Percentiles rank a stretch among this genome's conserved stretches.
phyloP scores from a whole-genome alignment of 2,797 vertebrate genomes.

The Phoeniculus purpureus region DNA sequence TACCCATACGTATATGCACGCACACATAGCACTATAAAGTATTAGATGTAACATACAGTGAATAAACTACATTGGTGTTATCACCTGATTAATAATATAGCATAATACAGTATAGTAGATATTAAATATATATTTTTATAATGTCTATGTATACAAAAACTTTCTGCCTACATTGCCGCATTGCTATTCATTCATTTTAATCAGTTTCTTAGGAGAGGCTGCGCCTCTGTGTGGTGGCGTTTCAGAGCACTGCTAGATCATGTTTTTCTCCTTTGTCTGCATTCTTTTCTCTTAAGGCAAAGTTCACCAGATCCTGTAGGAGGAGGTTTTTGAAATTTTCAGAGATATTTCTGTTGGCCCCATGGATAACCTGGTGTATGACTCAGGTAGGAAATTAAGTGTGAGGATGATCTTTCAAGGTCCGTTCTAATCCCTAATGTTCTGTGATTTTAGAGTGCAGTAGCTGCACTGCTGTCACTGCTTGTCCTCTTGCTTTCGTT shows the following conservation, averaged over 20 bases:
- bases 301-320: background rate
- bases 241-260: background rate
- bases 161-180: background rate
- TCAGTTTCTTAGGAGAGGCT: background rate
- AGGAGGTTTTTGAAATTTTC: background rate
- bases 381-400: background rate
- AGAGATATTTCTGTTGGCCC: background rate
- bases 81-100: background rate
- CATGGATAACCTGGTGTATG: background rate
- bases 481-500: background rate
- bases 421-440: too few relatives aligned
- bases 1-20: background rate
- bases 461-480: background rate
- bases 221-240: background rate
- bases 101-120: background rate
- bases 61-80: background rate
- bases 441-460: background rate
- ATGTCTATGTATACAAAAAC: background rate
- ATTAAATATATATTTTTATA: background rate
- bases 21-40: too few relatives aligned
- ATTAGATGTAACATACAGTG: background rate
- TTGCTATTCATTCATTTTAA: background rate
- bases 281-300: background rate
- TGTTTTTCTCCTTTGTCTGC: background rate
- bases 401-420: background rate